Percentiles rank a stretch among this genome's conserved stretches.
Conservation (phyloP, 2,888 invertebrate species). For the Clostera curtula region DNA sequence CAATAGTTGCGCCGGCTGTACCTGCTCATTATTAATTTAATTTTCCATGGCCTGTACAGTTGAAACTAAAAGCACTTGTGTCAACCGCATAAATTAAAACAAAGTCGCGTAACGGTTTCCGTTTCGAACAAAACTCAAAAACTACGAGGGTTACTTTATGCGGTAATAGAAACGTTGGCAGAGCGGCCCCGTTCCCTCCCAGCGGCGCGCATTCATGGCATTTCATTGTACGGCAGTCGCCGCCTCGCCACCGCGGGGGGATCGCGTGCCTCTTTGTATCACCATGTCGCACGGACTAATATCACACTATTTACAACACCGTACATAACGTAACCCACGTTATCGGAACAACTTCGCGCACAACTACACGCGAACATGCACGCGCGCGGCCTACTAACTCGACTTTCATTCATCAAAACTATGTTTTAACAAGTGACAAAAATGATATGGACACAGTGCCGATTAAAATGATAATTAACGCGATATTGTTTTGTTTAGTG, state of each 20-base stretch:
- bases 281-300: slow-evolving; percentile 29
- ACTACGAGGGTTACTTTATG: slow-evolving; percentile 63
- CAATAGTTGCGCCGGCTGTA: too few species aligned
- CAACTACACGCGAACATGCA: slow-evolving; percentile 52
- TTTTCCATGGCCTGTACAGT: too few species aligned
- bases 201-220: slow-evolving; percentile 60
- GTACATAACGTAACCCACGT: slow-evolving; percentile 42
- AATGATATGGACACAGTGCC: slow-evolving; percentile 70
- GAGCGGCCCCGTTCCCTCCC: slow-evolving; percentile 24
- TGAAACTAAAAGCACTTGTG: slow-evolving; percentile 12
- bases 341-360: slow-evolving; percentile 44
- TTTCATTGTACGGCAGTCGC: slow-evolving; percentile 67
- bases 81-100: slow-evolving; percentile 42
- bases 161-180: slow-evolving; percentile 58
- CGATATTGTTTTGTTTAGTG: slow-evolving; percentile 71
- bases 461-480: slow-evolving; percentile 69
- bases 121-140: slow-evolving; percentile 54
- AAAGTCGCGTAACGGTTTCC: slow-evolving; percentile 66
- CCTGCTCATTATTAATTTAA: too few species aligned
- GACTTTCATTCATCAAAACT: slow-evolving; percentile 48
- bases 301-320: slow-evolving; percentile 46
- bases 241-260: slow-evolving; percentile 62
- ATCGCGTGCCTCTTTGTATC: slow-evolving; percentile 43
- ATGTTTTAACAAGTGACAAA: slow-evolving; percentile 55
- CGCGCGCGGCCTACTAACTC: slow-evolving; percentile 42